phyloP scores from a whole-genome alignment of 2,888 invertebrate genomes.

The Lamellibrachia satsuma region DNA sequence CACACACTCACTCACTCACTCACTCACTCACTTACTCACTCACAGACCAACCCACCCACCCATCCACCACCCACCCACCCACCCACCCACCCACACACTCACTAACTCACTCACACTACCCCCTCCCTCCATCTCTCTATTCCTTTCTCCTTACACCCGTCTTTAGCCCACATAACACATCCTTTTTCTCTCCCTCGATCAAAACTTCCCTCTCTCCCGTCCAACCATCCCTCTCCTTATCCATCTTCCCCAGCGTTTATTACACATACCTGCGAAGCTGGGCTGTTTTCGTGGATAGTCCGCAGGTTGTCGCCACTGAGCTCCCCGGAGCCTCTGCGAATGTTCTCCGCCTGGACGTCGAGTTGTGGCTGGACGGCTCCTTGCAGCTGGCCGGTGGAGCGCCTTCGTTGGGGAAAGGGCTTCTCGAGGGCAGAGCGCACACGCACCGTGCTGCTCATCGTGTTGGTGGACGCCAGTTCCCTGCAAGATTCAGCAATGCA shows the following conservation, averaged over 20 bases:
- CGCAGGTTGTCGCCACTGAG: constrained; percentile 13
- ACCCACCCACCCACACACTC: too few relatives aligned
- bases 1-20: too few relatives aligned
- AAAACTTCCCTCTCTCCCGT: too few relatives aligned
- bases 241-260: neutral
- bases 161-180: too few relatives aligned
- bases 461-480: neutral
- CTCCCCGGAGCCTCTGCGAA: neutral
- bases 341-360: neutral
- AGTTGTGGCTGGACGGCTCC: neutral
- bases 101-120: too few relatives aligned
- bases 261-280: neutral
- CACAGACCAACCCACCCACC: too few relatives aligned
- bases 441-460: neutral
- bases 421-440: neutral
- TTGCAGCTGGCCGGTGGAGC: neutral
- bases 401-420: neutral
- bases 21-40: too few relatives aligned
- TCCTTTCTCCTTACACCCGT: too few relatives aligned
- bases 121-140: too few relatives aligned
- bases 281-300: constrained; percentile 5
- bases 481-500: too few relatives aligned
- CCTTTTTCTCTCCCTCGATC: too few relatives aligned
- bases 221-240: neutral
- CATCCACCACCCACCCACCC: too few relatives aligned